Percentiles rank a stretch among this genome's conserved stretches.
Conservation (phyloP, 2,797 vertebrate species). For the Esox masquinongy region DNA sequence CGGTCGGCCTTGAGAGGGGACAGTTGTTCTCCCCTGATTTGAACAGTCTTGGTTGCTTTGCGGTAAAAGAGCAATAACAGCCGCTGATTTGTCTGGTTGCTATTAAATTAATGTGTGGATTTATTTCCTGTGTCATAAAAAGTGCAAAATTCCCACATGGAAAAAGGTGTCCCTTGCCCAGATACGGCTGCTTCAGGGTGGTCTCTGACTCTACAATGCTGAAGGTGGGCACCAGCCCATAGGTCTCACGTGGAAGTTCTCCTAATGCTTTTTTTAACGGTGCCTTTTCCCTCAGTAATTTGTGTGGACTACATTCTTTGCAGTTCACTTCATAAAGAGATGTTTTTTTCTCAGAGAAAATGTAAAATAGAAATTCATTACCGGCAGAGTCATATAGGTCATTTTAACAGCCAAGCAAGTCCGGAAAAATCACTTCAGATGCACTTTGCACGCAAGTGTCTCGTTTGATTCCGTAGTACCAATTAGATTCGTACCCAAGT, state of each 20-base stretch:
- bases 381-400: neutral
- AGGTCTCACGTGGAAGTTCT: slow-evolving; percentile 13
- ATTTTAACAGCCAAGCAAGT: neutral
- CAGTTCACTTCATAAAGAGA: neutral
- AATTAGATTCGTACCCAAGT: neutral
- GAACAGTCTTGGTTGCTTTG: neutral
- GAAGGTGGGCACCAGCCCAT: slow-evolving; percentile 24
- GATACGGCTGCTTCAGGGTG: slow-evolving; percentile 36
- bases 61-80: neutral
- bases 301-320: neutral
- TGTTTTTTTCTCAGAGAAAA: neutral
- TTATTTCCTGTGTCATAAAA: slow-evolving; percentile 13
- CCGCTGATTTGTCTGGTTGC: slow-evolving; percentile 32
- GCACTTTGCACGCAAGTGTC: neutral
- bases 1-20: too few relatives aligned
- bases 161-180: slow-evolving; percentile 39
- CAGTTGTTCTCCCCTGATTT: neutral
- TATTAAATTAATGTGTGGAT: slow-evolving; percentile 33
- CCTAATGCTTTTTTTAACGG: slow-evolving; percentile 15
- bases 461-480: neutral
- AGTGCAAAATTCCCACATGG: slow-evolving; percentile 42
- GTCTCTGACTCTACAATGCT: slow-evolving; percentile 34
- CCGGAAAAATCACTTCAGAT: neutral
- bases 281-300: slow-evolving; percentile 1
- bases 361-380: neutral